phyloP scores from a whole-genome alignment of 2,113 vertebrate species.

The Centrocercus urophasianus region DNA sequence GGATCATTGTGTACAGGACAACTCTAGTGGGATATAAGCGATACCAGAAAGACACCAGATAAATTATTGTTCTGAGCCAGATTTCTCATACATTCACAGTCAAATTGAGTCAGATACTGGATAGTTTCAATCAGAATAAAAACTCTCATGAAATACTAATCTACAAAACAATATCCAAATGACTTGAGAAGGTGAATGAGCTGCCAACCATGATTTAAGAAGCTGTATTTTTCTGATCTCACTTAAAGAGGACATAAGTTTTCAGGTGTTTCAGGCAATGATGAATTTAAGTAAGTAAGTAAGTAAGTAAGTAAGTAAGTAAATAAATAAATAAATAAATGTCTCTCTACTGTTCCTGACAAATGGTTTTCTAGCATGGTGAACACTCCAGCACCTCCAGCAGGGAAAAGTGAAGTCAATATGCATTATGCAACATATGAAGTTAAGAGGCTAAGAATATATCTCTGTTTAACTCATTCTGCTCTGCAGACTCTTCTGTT shows the following conservation, averaged over 20 bases:
- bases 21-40: background rate
- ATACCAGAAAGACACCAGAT: background rate
- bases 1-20: background rate
- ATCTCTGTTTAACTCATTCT: background rate
- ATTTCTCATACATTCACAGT: background rate
- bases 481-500: background rate
- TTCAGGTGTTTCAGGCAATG: background rate
- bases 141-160: background rate
- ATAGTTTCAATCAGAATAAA: background rate
- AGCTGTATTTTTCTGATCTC: background rate
- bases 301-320: too few species aligned
- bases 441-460: background rate
- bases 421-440: background rate
- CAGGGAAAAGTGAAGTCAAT: background rate
- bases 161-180: background rate
- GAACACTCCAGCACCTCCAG: background rate
- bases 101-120: background rate
- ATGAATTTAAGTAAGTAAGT: background rate
- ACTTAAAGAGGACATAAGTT: background rate
- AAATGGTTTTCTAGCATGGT: background rate
- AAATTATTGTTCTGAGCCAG: background rate
- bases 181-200: background rate
- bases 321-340: background rate
- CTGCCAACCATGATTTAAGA: background rate
- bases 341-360: background rate